phyloP scores from a whole-genome alignment of 2,797 vertebrate genomes.

The Halcyon badia region DNA sequence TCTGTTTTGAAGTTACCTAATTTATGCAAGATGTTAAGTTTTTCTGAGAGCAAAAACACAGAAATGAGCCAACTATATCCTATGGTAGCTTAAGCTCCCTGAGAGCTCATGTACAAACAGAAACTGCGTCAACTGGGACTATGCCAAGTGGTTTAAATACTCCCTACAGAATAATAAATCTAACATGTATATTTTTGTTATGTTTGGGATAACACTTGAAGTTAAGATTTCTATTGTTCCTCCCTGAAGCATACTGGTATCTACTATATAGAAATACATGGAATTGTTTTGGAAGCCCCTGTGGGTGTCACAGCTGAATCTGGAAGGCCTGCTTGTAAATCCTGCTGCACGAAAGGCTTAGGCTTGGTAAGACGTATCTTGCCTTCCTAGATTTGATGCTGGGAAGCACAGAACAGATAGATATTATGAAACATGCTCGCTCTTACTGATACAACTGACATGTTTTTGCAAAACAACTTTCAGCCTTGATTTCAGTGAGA shows the following conservation, averaged over 20 bases:
- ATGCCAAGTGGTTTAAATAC: background rate
- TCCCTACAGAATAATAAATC: background rate
- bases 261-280: background rate
- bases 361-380: background rate
- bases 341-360: background rate
- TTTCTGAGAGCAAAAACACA: background rate
- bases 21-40: background rate
- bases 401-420: background rate
- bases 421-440: background rate
- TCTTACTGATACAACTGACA: background rate
- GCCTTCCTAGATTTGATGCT: background rate
- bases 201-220: background rate
- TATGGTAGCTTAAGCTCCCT: background rate
- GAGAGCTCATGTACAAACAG: background rate
- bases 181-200: background rate
- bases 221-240: background rate
- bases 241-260: background rate
- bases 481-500: slow-evolving; percentile 39
- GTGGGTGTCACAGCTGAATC: background rate
- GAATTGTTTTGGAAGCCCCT: background rate
- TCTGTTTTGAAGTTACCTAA: background rate
- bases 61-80: background rate
- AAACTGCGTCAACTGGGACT: background rate
- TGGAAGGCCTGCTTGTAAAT: background rate
- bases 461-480: slow-evolving; percentile 8